A percentile compares a stretch with the other conserved stretches of the same genome.
These are phyloP conservation scores for Pan paniscus DNA, from an alignment of 2,113 vertebrate species.

Conservation along the genomic window DNA sequence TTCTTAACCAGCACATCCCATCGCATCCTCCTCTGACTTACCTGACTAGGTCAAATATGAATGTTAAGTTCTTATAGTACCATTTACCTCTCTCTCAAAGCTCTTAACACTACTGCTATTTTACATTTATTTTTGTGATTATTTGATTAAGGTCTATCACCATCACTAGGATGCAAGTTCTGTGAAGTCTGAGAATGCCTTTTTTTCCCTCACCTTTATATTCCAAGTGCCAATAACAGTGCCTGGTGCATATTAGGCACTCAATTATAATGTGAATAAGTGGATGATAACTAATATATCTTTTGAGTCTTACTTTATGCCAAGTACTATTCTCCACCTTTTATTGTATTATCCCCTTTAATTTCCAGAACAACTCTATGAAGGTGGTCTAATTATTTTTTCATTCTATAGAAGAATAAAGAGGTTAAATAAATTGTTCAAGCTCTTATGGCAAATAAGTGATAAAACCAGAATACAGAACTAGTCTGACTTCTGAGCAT, in stretches of 20 bases:
- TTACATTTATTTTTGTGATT: not conserved
- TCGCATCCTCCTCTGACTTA: too few relatives aligned
- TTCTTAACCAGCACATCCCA: not conserved
- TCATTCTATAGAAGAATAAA: not conserved
- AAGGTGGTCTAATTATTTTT: slow-evolving; percentile 10
- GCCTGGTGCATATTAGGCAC: not conserved
- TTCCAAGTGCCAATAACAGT: not conserved
- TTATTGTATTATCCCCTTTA: not conserved
- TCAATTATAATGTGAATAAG: not conserved
- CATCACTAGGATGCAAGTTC: not conserved
- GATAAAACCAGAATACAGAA: not conserved
- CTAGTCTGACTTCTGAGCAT: not conserved
- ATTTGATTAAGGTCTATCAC: not conserved
- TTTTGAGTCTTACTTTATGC: not conserved
- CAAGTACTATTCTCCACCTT: not conserved
- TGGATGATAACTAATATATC: not conserved
- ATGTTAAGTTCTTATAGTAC: not conserved
- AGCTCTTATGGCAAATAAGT: not conserved
- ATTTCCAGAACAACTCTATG: not conserved
- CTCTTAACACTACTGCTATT: not conserved
- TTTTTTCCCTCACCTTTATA: not conserved
- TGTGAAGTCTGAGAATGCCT: not conserved
- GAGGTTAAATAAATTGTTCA: not conserved
- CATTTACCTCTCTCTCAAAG: not conserved
- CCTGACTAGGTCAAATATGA: not conserved